Conservation (phyloP, 2,888 invertebrate species). For the Junonia oenone region DNA sequence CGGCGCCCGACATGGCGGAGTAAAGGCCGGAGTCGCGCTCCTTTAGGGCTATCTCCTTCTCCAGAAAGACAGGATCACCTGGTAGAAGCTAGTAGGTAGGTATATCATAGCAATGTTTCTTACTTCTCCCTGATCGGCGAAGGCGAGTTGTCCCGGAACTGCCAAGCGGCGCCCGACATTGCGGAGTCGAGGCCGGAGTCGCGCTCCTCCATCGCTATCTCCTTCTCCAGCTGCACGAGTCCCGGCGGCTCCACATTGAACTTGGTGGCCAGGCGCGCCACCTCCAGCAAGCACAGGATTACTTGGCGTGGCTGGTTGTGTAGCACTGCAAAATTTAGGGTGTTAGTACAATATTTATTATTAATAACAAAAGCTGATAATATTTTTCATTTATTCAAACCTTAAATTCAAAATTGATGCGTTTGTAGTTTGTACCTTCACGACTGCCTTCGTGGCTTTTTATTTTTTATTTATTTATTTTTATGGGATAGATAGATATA, state of each 20-base stretch:
- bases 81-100: no score
- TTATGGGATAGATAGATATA: no score
- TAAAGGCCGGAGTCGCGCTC: slow-evolving; percentile 83
- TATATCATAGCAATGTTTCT: no score
- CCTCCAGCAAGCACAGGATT: slow-evolving; percentile 90
- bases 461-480: no score
- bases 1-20: slow-evolving; percentile 81
- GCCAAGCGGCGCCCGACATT: slow-evolving; percentile 83
- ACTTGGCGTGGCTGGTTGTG: slow-evolving; percentile 92
- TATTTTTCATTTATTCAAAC: no score
- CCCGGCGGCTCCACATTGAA: slow-evolving; percentile 89
- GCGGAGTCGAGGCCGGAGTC: slow-evolving; percentile 82
- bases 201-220: slow-evolving; percentile 89
- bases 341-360: not conserved
- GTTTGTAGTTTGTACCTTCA: no score
- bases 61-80: no score
- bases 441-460: no score
- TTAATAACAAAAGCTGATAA: not conserved
- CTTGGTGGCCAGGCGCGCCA: slow-evolving; percentile 88
- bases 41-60: slow-evolving; percentile 90
- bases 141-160: slow-evolving; percentile 79
- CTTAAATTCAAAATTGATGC: no score
- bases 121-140: slow-evolving; percentile 46
- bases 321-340: slow-evolving; percentile 75
- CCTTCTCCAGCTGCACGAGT: slow-evolving; percentile 90